Evolutionary conservation across 2,888 invertebrate genomes (phyloP).

Genomic region (Galerucella nymphaeae): DNA sequence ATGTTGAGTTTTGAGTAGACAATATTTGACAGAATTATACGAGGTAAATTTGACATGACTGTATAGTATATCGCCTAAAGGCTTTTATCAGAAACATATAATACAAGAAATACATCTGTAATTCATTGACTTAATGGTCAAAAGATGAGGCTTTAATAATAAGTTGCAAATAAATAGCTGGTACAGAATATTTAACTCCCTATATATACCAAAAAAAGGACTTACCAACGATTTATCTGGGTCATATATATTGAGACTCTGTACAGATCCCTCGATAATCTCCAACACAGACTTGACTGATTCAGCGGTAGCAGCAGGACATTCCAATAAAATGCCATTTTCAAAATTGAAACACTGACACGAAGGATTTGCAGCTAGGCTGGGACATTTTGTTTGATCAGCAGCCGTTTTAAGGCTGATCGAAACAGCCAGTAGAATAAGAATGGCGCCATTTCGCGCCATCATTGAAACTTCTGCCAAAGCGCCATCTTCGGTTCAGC

Average conservation of each 20-base stretch:
- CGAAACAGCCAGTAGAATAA: slow-evolving; percentile 54
- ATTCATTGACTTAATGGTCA: too few relatives aligned
- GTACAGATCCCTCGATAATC: slow-evolving; percentile 76
- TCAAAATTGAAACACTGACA: slow-evolving; percentile 94
- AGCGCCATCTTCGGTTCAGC: slow-evolving; percentile 48
- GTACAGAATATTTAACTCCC: too few relatives aligned
- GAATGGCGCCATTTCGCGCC: slow-evolving; percentile 59
- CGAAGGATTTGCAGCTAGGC: slow-evolving; percentile 79
- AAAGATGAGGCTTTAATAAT: too few relatives aligned
- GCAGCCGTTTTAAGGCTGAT: slow-evolving; percentile 54
- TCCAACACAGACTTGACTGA: slow-evolving; percentile 80
- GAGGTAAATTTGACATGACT: too few relatives aligned
- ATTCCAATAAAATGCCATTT: slow-evolving; percentile 90
- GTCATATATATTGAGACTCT: slow-evolving; percentile 90
- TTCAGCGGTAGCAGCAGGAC: slow-evolving; percentile 82
- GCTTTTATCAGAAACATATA: too few relatives aligned
- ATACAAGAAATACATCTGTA: too few relatives aligned
- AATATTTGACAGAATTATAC: too few relatives aligned
- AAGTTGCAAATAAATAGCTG: too few relatives aligned
- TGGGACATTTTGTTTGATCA: slow-evolving; percentile 71
- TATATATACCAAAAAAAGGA: too few relatives aligned
- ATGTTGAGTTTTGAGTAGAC: too few relatives aligned
- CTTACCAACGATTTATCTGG: slow-evolving; percentile 81
- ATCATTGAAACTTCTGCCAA: slow-evolving; percentile 54
- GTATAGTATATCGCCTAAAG: too few relatives aligned